These are phyloP conservation scores for Augochlorella aurata DNA, from an alignment of 2,888 invertebrate species.

Conservation along the genomic window DNA sequence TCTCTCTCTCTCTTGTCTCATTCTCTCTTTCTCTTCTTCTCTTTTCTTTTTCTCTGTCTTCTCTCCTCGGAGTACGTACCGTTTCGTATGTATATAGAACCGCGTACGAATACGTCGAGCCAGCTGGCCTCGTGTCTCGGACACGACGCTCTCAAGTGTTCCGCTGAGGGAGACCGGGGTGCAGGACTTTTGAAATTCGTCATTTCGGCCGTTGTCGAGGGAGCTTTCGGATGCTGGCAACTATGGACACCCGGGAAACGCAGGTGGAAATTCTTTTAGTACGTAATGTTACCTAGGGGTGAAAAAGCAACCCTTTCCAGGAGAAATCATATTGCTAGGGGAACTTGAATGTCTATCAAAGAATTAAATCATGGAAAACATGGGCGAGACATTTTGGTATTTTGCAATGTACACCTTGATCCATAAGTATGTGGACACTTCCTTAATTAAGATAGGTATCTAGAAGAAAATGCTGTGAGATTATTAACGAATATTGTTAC, in stretches of 20 bases:
- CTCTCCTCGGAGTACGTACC: constrained; percentile 31
- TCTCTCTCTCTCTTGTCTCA: background rate
- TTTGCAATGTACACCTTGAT: no score
- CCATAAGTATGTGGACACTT: no score
- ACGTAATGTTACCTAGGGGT: background rate
- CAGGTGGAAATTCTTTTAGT: background rate
- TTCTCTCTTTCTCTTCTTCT: background rate
- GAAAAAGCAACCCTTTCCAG: no score
- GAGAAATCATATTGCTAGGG: no score
- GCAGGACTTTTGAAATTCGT: constrained; percentile 20
- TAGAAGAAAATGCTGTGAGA: no score
- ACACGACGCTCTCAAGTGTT: constrained; percentile 2
- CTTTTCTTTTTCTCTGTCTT: background rate
- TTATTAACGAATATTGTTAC: no score
- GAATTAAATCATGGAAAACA: no score
- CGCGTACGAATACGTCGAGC: constrained; percentile 28
- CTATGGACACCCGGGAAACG: background rate
- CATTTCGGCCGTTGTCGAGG: constrained; percentile 12
- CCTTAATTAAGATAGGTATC: no score
- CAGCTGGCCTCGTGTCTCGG: constrained; percentile 21
- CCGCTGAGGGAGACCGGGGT: background rate
- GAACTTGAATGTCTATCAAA: no score
- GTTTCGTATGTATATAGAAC: constrained; percentile 32
- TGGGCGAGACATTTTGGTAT: no score
- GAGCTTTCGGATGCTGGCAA: background rate